Conservation (phyloP, 2,113 vertebrate species). For the Helogale parvula region DNA sequence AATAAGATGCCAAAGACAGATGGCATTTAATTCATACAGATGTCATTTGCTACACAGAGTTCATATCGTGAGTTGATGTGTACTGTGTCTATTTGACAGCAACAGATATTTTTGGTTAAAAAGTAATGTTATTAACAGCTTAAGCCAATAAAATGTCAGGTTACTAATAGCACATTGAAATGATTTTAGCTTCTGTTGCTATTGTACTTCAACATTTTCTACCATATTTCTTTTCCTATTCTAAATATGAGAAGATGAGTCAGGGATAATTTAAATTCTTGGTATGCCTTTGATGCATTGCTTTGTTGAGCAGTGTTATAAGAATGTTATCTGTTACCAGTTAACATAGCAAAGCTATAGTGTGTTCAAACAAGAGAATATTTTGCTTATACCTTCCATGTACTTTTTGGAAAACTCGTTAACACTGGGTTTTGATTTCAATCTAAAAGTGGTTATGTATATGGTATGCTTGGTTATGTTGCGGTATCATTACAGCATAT, state of each 20-base stretch:
- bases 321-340: not conserved
- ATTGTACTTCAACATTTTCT: not conserved
- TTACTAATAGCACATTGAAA: not conserved
- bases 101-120: not conserved
- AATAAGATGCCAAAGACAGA: not conserved
- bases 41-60: not conserved
- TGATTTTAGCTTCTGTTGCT: not conserved
- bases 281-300: not conserved
- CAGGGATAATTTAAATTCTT: conserved; percentile 8
- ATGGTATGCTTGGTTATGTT: not conserved
- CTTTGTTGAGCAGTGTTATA: not conserved
- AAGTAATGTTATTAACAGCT: not conserved
- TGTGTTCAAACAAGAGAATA: not conserved
- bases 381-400: not conserved
- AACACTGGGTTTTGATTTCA: conserved; percentile 35
- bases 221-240: not conserved
- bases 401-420: conserved; percentile 28
- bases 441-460: not conserved
- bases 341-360: not conserved
- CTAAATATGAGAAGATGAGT: not conserved
- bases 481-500: not conserved
- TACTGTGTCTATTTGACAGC: not conserved
- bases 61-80: not conserved
- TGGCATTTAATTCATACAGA: not conserved
- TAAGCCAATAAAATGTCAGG: not conserved